These are phyloP conservation scores for Bhutanitis thaidina DNA, from an alignment of 2,888 invertebrate genomes.

Conservation along the genomic window DNA sequence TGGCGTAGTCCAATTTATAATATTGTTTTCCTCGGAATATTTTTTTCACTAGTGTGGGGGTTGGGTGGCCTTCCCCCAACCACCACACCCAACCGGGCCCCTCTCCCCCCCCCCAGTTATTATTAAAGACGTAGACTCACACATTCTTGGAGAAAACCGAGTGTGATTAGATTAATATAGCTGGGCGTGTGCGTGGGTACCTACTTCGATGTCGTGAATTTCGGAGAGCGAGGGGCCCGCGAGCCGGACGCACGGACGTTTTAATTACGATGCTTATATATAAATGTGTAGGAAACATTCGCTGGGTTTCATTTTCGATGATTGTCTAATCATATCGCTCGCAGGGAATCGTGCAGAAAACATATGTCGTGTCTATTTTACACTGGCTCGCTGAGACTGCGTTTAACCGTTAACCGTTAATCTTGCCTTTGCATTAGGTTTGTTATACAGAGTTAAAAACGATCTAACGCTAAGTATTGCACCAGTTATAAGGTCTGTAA, in stretches of 20 bases:
- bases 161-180: slow-evolving; percentile 79
- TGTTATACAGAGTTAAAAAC: too few relatives aligned
- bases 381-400: too few relatives aligned
- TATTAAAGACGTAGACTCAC: slow-evolving; percentile 79
- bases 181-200: slow-evolving; percentile 23
- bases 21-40: slow-evolving; percentile 79
- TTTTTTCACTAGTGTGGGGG: slow-evolving; percentile 73
- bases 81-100: slow-evolving; percentile 28
- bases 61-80: slow-evolving; percentile 24
- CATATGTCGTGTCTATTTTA: too few relatives aligned
- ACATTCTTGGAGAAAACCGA: slow-evolving; percentile 69
- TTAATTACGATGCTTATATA: slow-evolving; percentile 5
- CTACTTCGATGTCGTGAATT: slow-evolving; percentile 14
- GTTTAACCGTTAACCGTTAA: too few relatives aligned
- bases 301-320: background rate
- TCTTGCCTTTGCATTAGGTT: too few relatives aligned
- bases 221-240: background rate
- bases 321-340: background rate
- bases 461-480: too few relatives aligned
- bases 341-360: background rate
- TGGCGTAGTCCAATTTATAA: slow-evolving; percentile 71
- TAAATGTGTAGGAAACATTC: background rate
- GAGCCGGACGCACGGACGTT: slow-evolving; percentile 3
- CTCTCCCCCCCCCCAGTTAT: slow-evolving; percentile 72
- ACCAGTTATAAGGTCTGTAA: too few relatives aligned